Percentiles rank a stretch among this genome's conserved stretches.
phyloP scores from a whole-genome alignment of 2,888 invertebrate species.

The Mimas tiliae region DNA sequence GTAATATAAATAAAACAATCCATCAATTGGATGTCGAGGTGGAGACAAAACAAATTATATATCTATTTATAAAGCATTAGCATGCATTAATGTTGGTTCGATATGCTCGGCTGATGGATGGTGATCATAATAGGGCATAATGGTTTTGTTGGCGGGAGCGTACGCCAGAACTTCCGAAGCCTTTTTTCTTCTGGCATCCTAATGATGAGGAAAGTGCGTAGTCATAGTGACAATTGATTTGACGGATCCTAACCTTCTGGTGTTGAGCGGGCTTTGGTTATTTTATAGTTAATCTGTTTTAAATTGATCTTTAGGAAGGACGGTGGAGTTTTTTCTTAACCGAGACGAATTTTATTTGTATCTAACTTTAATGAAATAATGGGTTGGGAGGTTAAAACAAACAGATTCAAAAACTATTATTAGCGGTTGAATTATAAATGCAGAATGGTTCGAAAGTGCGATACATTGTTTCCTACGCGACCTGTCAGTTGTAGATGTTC shows the following conservation, averaged over 20 bases:
- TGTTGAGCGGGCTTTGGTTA: slow-evolving; percentile 70
- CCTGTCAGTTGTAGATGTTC: slow-evolving; percentile 64
- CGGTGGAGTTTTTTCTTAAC: slow-evolving; percentile 9
- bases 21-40: slow-evolving; percentile 78
- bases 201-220: slow-evolving; percentile 75
- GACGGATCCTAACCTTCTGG: slow-evolving; percentile 71
- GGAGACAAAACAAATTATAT: slow-evolving; percentile 84
- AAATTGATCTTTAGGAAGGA: slow-evolving; percentile 54
- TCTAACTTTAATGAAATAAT: not conserved
- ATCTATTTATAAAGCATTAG: slow-evolving; percentile 84
- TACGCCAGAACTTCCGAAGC: slow-evolving; percentile 70
- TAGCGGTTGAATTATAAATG: slow-evolving; percentile 37
- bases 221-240: slow-evolving; percentile 74
- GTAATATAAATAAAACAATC: slow-evolving; percentile 75
- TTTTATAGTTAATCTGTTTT: slow-evolving; percentile 70
- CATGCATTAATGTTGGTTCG: slow-evolving; percentile 82
- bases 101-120: slow-evolving; percentile 82
- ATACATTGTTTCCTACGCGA: slow-evolving; percentile 45
- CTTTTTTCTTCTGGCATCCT: slow-evolving; percentile 74
- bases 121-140: slow-evolving; percentile 82
- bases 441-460: slow-evolving; percentile 38
- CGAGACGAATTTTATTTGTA: slow-evolving; percentile 19
- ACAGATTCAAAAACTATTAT: slow-evolving; percentile 24
- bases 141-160: slow-evolving; percentile 81
- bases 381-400: slow-evolving; percentile 26